Base-by-base conservation (phyloP, 2,888 invertebrate genomes). In the Lycocerus yunnanus region DNA sequence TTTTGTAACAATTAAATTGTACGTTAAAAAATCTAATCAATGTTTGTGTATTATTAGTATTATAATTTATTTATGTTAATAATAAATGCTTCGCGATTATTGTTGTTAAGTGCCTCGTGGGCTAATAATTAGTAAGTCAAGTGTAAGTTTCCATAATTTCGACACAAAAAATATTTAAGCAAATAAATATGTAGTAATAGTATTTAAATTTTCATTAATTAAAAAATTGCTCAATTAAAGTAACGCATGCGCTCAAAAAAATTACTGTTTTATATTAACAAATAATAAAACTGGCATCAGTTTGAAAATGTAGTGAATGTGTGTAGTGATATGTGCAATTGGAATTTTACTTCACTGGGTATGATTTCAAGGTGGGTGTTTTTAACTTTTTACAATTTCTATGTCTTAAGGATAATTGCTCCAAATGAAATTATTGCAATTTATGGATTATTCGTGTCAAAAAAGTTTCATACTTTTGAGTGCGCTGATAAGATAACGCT, bases 201-300 rank as follows among this genome's bases (percentile, higher is more conserved):
- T 43, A 43, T 43, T 43, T 43, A 13, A 13, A 43, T 43, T 43
- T 43, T 43, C 43, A 43, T 43, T 43, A 43, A 43, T 43, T 43
- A 43, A n/a, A 16, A 60, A 60, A 20, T 15, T 20, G 60, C 69
- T 69, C 60, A 60, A 69, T 69, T 69, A 60, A 63, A 70, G 24
- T 21, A 70, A 74, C 73, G 73, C 73, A 74, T 74, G 73, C 73
- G 73, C 70, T 58, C 70, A 67, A 67, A 59, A 73, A 65, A 67
- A 43, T 63, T 70, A 74, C 67, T 74, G 61, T 69, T 66, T 70
- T 66, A 21, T 70, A 67, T 70, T 74, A 74, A 70, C 73, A 66
- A 74, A 74, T 74, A 74, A 74, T 61, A 66, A 43, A 59, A 59
- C 60, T 43, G 43, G 43, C 65, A 71, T 71, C 71, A 71, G 71